Evolutionary conservation across 1,140 invertebrate species (phyloP), one percentile per base, ranked within the genome.

Genomic region (Penaeus chinensis): DNA sequence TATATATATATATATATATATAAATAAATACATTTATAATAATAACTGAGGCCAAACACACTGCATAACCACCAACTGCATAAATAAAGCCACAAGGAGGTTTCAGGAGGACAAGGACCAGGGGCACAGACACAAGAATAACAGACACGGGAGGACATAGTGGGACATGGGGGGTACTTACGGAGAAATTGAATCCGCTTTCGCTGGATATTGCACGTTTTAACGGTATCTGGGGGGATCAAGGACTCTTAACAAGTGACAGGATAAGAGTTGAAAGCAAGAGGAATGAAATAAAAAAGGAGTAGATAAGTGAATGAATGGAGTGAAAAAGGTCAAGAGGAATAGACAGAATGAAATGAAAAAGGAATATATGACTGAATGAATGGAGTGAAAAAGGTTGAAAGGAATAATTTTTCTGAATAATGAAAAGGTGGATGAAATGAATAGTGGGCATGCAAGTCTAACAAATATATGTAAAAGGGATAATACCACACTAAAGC

Each of bases 201-300:
- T 87, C 85, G 71, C 63, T 42, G 32, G 85, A 87, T 42, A 87
- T 42, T 81, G 78, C 79, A 62, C 78, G 85, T 61, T 87, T 76
- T 87, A 87, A 76, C 60, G 85, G 85, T n/a, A 87, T 87, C 85
- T 87, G 85, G 66, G 62, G 85, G 79, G 60, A 27, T 62, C 42
- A 74, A 54, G 63, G 63, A 32, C 69, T 76, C 54, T 77, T 65
- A 62, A 60, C n/a, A 65, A 60, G 69, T 62, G 32, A 76, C 16
- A 60, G 65, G 10, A 69, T 47, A 81, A 69, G 32, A 85, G 19
- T 24, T 65, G 24, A 37, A 27, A 24, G 16, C 60, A 79, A 18
- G 60, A 24, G 69, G 11, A 79, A 69, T 42, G 66, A 71, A 71
- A 71, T 24, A 0, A 71, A 20, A 71, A 24, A 32, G 32, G 18